Conservation (phyloP, 2,113 vertebrate genomes). For the Chlamydotis undulata region DNA sequence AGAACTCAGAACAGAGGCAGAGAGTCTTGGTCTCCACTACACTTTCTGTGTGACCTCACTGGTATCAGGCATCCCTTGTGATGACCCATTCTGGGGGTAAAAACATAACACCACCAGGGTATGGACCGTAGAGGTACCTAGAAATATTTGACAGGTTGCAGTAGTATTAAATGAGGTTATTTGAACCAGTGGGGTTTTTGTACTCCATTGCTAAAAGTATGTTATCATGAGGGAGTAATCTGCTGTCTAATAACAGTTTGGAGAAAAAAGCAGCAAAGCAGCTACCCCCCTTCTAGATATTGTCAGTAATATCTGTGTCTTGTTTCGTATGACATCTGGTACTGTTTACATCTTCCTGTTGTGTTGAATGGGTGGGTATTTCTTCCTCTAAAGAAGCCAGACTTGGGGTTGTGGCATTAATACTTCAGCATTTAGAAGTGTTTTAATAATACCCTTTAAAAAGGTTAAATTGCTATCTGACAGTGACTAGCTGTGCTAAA, state of each 20-base stretch:
- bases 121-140: not conserved
- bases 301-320: not conserved
- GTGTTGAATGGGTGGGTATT: not conserved
- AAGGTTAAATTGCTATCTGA: not conserved
- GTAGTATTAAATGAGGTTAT: not conserved
- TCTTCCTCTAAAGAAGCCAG: not conserved
- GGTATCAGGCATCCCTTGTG: not conserved
- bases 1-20: not conserved
- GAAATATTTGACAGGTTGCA: not conserved
- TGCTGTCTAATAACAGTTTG: not conserved
- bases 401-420: not conserved
- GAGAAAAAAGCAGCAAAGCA: not conserved
- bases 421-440: not conserved
- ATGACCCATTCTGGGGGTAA: not conserved
- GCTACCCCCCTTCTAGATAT: not conserved
- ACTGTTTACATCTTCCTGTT: not conserved
- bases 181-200: not conserved
- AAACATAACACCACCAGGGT: not conserved
- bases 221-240: not conserved
- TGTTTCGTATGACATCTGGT: not conserved
- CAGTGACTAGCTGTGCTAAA: not conserved
- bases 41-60: not conserved
- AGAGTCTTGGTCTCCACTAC: not conserved
- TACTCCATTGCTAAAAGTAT: not conserved
- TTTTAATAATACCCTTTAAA: not conserved